A percentile compares a stretch with the other conserved stretches of the same genome.
phyloP scores from a whole-genome alignment of 2,113 vertebrate species.

The Regulus satrapa region DNA sequence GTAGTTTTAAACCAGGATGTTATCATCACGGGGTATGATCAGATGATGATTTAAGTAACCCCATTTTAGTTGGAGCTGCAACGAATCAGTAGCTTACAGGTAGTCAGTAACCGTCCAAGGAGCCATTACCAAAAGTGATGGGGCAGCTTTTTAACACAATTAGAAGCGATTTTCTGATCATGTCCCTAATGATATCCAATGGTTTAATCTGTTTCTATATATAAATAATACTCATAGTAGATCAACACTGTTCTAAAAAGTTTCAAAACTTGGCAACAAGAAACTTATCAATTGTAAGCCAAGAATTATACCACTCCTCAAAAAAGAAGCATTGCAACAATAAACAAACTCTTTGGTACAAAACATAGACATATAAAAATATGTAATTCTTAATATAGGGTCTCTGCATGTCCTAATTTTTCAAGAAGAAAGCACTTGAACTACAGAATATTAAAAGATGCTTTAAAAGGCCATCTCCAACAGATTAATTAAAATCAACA shows the following conservation, averaged over 20 bases:
- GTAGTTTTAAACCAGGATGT: background rate
- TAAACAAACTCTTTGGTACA: constrained; percentile 38
- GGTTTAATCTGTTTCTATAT: constrained; percentile 15
- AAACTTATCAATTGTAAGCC: constrained; percentile 28
- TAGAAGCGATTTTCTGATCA: constrained; percentile 42
- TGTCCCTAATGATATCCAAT: constrained; percentile 27
- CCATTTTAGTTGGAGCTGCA: background rate
- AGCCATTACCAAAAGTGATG: background rate
- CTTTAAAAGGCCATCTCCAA: constrained; percentile 23
- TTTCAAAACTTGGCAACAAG: constrained; percentile 64
- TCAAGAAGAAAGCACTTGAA: background rate
- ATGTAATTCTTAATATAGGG: background rate
- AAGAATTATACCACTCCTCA: constrained; percentile 25
- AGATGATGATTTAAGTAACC: background rate
- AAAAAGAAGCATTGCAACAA: constrained; percentile 40
- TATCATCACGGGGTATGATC: constrained; percentile 47
- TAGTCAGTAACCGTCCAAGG: background rate
- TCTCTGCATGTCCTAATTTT: background rate
- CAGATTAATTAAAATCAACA: background rate
- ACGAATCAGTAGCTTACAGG: background rate
- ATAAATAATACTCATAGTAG: constrained; percentile 25
- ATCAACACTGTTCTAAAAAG: constrained; percentile 47
- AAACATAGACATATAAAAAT: constrained; percentile 49
- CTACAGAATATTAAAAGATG: background rate
- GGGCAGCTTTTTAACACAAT: background rate